Percentiles rank a stretch among this genome's conserved stretches.
These are phyloP conservation scores for Bombyx mori DNA, from an alignment of 1,140 invertebrate species.

Conservation along the genomic window ASM3026992v2 NC_085115.1:11235501-11236000, in stretches of 20 bases:
- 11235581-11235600: slow-evolving; percentile 24
- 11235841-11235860: too few relatives aligned
- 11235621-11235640: slow-evolving; percentile 35
- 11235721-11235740: slow-evolving; percentile 57
- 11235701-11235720: slow-evolving; percentile 37
- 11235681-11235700: slow-evolving; percentile 47
- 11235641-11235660: slow-evolving; percentile 45
- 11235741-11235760: slow-evolving; percentile 60
- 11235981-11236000: too few relatives aligned
- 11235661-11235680: slow-evolving; percentile 53
- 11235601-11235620: slow-evolving; percentile 20
- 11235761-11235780: slow-evolving; percentile 56
- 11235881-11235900: too few relatives aligned
- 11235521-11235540: slow-evolving; percentile 45
- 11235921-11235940: too few relatives aligned
- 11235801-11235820: slow-evolving; percentile 51
- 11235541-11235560: slow-evolving; percentile 31
- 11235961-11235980: too few relatives aligned
- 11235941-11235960: too few relatives aligned
- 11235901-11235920: too few relatives aligned
- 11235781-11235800: slow-evolving; percentile 36
- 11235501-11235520: slow-evolving; percentile 16
- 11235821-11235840: slow-evolving; percentile 12
- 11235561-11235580: slow-evolving; percentile 20
- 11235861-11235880: too few relatives aligned